Conservation (phyloP, 2,888 invertebrate species). For the Nemurella pictetii region DNA sequence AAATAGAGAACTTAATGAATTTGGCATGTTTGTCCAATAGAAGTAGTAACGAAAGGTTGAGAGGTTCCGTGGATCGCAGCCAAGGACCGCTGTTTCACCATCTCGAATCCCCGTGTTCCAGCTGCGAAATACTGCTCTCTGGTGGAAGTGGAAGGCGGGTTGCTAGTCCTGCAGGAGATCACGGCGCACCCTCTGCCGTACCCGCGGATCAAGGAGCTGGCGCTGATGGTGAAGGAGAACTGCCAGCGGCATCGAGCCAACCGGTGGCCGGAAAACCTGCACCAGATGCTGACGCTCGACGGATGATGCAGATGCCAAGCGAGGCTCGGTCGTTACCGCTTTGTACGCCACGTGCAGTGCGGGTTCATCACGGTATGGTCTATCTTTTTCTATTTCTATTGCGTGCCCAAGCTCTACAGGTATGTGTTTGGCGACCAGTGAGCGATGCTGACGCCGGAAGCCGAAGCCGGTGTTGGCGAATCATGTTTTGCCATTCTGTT, state of each 20-base stretch:
- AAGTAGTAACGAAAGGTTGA: too few species aligned
- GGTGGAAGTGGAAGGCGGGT: constrained; percentile 84
- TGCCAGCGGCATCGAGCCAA: constrained; percentile 52
- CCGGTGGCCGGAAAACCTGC: neutral
- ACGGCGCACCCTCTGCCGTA: constrained; percentile 66
- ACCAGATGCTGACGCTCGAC: constrained; percentile 21
- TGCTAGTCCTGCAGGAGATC: constrained; percentile 70
- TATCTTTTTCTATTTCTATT: neutral
- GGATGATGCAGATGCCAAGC: constrained; percentile 26
- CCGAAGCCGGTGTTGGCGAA: too few species aligned
- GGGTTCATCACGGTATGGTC: neutral
- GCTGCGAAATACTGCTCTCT: constrained; percentile 91
- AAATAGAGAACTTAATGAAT: too few species aligned
- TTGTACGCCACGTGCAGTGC: neutral
- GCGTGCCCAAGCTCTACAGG: neutral
- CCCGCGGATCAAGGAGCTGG: constrained; percentile 68
- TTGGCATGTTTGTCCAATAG: too few species aligned
- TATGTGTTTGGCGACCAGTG: neutral
- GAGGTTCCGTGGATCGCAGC: too few species aligned
- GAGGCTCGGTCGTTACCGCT: neutral
- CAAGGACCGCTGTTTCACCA: too few species aligned
- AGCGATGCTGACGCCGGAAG: too few species aligned
- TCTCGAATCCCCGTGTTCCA: constrained; percentile 54
- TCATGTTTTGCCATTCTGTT: too few species aligned
- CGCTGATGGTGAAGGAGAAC: constrained; percentile 67